These are phyloP conservation scores for Apotomis capreana DNA, from an alignment of 2,888 invertebrate genomes.

Conservation along the genomic window DNA sequence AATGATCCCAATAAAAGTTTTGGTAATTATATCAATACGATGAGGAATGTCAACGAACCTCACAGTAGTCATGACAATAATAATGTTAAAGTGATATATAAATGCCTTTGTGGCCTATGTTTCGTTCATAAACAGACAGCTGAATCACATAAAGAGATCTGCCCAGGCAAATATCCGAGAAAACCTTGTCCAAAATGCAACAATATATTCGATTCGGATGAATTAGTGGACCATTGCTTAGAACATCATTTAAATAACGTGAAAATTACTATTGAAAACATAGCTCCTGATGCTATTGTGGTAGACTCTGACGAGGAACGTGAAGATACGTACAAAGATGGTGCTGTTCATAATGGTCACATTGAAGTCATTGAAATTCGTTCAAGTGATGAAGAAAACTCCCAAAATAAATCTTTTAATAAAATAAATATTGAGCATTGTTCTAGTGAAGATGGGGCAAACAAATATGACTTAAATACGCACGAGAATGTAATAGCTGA, in stretches of 20 bases:
- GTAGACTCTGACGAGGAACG: slow-evolving; percentile 23
- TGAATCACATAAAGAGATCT: slow-evolving; percentile 8
- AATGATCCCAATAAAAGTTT: neutral
- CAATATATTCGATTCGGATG: slow-evolving; percentile 5
- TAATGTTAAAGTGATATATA: slow-evolving; percentile 21
- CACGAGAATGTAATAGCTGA: neutral
- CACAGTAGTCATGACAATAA: neutral
- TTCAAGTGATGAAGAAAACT: slow-evolving; percentile 16
- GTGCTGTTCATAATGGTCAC: neutral
- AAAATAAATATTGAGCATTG: neutral
- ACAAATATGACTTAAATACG: neutral
- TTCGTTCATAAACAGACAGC: slow-evolving; percentile 20
- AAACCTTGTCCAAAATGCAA: slow-evolving; percentile 19
- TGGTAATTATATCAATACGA: neutral
- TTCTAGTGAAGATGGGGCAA: neutral
- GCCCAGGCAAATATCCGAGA: slow-evolving; percentile 10
- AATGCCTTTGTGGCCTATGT: slow-evolving; percentile 31
- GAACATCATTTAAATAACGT: slow-evolving; percentile 5
- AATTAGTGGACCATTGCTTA: slow-evolving; percentile 19
- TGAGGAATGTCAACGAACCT: neutral
- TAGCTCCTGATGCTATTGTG: slow-evolving; percentile 11
- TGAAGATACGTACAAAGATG: neutral
- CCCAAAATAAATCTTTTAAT: no score
- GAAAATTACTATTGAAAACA: neutral
- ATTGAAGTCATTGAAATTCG: slow-evolving; percentile 6